Percentiles rank a stretch among this genome's conserved stretches.
Evolutionary conservation across 2,113 vertebrate species (phyloP).

Genomic region (Picathartes gymnocephalus): DNA sequence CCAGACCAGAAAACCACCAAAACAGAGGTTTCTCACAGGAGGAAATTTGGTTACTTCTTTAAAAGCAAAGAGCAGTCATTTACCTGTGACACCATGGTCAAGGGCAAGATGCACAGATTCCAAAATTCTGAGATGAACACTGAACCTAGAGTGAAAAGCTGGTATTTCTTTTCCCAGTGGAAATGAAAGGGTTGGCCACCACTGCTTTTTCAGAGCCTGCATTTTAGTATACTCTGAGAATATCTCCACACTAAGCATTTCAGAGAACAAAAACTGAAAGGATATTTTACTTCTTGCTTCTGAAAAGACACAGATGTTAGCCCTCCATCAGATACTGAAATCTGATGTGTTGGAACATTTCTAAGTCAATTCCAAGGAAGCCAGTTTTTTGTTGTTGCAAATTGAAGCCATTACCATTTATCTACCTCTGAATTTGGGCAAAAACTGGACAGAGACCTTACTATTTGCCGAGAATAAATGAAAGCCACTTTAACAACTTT

Average conservation of each 20-base stretch:
- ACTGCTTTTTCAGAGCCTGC: not conserved
- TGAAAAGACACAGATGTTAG: not conserved
- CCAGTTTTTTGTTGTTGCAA: not conserved
- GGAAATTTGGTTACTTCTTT: not conserved
- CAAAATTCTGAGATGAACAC: not conserved
- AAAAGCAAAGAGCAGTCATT: not conserved
- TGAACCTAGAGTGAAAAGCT: not conserved
- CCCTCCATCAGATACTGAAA: not conserved
- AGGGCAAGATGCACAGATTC: not conserved
- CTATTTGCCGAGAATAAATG: not conserved
- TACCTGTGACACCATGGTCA: not conserved
- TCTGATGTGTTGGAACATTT: not conserved
- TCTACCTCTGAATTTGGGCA: not conserved
- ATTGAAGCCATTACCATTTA: not conserved
- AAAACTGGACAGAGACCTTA: not conserved
- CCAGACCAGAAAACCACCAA: not conserved
- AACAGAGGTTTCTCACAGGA: not conserved
- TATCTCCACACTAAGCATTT: not conserved
- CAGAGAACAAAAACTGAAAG: not conserved
- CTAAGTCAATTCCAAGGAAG: not conserved
- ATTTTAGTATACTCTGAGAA: not conserved
- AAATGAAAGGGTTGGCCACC: not conserved
- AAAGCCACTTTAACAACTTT: not conserved
- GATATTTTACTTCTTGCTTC: not conserved
- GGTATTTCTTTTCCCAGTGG: not conserved